These are phyloP conservation scores for Crotalus horridus DNA, from an alignment of 2,113 vertebrate genomes.

Conservation along the genomic window DNA sequence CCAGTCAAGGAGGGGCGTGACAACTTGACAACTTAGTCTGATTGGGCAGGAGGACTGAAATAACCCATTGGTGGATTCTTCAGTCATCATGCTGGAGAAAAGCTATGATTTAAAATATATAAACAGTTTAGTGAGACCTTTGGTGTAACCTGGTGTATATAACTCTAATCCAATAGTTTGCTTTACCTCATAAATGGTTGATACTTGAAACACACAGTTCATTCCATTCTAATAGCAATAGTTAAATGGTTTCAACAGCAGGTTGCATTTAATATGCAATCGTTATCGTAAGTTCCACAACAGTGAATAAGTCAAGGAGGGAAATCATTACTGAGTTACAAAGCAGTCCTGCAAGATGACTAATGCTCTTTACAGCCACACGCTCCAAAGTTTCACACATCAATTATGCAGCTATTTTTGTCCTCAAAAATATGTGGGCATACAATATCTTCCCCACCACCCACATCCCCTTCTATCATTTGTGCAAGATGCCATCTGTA, in stretches of 20 bases:
- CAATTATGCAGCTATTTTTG: constrained; percentile 32
- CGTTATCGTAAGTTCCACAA: constrained; percentile 57
- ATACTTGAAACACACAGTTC: neutral
- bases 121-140: neutral
- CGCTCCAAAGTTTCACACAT: neutral
- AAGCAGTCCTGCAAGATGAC: neutral
- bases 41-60: too few species aligned
- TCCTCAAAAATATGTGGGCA: neutral
- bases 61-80: too few species aligned
- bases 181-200: neutral
- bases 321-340: constrained; percentile 14
- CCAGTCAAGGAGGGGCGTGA: too few species aligned
- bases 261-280: constrained; percentile 47
- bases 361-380: neutral
- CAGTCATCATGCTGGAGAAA: too few species aligned
- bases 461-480: neutral
- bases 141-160: neutral
- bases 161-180: neutral
- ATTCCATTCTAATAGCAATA: neutral
- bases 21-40: too few species aligned
- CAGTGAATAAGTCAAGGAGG: constrained; percentile 31
- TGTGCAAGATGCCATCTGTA: constrained; percentile 7
- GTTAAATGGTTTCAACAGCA: constrained; percentile 8
- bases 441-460: neutral
- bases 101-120: neutral